These are phyloP conservation scores for Camponotus pennsylvanicus DNA, from an alignment of 1,140 invertebrate species.

Conservation along the genomic window DNA sequence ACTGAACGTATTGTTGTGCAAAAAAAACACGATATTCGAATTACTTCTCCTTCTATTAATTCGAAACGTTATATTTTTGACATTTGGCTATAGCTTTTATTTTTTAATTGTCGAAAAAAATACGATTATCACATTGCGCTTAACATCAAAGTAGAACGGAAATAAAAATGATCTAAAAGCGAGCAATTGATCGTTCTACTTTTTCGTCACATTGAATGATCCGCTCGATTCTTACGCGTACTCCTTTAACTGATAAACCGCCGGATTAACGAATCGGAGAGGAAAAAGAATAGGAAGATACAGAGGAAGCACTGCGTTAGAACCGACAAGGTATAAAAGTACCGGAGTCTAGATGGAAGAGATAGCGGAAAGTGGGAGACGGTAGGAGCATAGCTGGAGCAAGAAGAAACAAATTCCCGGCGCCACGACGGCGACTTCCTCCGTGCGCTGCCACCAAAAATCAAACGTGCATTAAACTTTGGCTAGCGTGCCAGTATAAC, in stretches of 20 bases:
- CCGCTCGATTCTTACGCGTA: not conserved
- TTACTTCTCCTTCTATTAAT: not conserved
- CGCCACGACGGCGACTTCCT: slow-evolving; percentile 64
- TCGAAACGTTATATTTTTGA: not conserved
- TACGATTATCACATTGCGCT: not conserved
- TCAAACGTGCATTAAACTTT: slow-evolving; percentile 76
- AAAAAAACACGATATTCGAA: not conserved
- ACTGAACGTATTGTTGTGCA: not conserved
- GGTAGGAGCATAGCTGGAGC: slow-evolving; percentile 15
- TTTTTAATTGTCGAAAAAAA: slow-evolving; percentile 7
- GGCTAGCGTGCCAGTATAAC: slow-evolving; percentile 66
- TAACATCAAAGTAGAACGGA: slow-evolving; percentile 1
- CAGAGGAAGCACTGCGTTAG: slow-evolving; percentile 54
- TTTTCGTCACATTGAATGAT: slow-evolving; percentile 1
- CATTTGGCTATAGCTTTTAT: not conserved
- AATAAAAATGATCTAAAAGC: not conserved
- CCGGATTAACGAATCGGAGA: slow-evolving; percentile 49
- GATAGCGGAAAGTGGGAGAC: slow-evolving; percentile 41
- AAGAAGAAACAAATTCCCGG: slow-evolving; percentile 63
- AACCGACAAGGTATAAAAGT: slow-evolving; percentile 46
- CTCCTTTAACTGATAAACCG: slow-evolving; percentile 45
- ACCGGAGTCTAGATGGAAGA: slow-evolving; percentile 58
- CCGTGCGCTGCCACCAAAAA: slow-evolving; percentile 65
- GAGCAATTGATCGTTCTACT: not conserved
- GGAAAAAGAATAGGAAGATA: slow-evolving; percentile 48